Evolutionary conservation across 2,113 vertebrate genomes (phyloP), one percentile per base, ranked within the genome.

Genomic region (Panthera uncia): DNA sequence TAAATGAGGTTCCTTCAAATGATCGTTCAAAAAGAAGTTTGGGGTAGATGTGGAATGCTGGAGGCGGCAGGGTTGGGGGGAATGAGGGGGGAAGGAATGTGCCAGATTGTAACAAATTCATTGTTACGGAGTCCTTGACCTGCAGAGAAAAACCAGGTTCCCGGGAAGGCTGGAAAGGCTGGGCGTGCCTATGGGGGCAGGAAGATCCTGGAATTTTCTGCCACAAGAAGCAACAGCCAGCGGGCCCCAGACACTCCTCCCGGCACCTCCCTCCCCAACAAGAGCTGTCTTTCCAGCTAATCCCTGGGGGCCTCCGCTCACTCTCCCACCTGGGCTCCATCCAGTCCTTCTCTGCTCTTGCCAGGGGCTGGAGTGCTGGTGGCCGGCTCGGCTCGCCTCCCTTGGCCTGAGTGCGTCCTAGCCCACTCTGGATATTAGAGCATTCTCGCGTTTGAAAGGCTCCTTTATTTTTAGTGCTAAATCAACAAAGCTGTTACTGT

Each of bases 401-500:
- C 6, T 36, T 94, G 97, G 97, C 94, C 97, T 76, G 95, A 98
- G 97, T 98, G 96, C 97, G 73, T 99, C 98, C 98, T 98, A 98
- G 98, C 98, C 98, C 97, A 98, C 98, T 98, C 98, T 98, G 98
- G 97, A 97, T 98, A 98, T 99, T 98, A 99, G 98, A 98, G 98
- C 98, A 98, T 99, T 99, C 98, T 99, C 98, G 98, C 97, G 57
- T 98, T 99, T 99, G 98, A 99, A 99, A 99, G 98, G 98, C 98
- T 98, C 98, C 98, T 99, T 99, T 99, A 99, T 99, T 99, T 99
- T 99, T 99, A 99, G 99, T 98, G 98, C 98, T 99, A 99, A 98
- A 99, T 99, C 99, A 99, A 99, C 99, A 99, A 99, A 99, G 99
- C 99, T 99, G 98, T 99, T 99, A 99, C 98, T 99, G 99, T 99